Percentiles rank a stretch among this genome's conserved stretches.
Conservation (phyloP, 2,888 invertebrate genomes). For the Drosophila diplacantha region DNA sequence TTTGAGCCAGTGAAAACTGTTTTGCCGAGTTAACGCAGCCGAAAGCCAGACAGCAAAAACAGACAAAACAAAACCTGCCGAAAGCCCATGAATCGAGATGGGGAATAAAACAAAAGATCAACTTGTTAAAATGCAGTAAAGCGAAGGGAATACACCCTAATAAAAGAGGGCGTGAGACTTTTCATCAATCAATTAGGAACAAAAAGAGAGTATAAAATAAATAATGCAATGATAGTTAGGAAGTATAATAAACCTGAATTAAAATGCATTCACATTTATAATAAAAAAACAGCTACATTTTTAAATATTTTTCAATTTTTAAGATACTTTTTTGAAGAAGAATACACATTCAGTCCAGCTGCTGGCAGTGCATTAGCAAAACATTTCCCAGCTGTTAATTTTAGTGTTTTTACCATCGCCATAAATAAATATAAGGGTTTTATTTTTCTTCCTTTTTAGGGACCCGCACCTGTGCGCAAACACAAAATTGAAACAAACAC, state of each 20-base stretch:
- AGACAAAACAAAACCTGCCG: constrained; percentile 3
- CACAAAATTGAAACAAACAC: constrained; percentile 26
- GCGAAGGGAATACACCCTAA: constrained; percentile 6
- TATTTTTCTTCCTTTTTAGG: constrained; percentile 7
- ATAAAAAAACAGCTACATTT: not conserved
- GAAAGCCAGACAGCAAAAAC: constrained; percentile 22
- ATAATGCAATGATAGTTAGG: not conserved
- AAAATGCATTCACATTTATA: not conserved
- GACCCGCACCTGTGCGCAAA: constrained; percentile 11
- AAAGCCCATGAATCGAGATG: constrained; percentile 54
- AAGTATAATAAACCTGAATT: not conserved
- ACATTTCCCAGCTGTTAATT: constrained; percentile 53
- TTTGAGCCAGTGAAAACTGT: constrained; percentile 38
- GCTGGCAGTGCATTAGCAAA: constrained; percentile 7
- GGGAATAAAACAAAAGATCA: constrained; percentile 34
- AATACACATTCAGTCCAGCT: not conserved
- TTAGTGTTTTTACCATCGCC: constrained; percentile 43
- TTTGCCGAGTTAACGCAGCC: constrained; percentile 31
- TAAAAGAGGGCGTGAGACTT: not conserved
- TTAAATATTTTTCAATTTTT: not conserved
- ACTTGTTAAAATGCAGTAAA: constrained; percentile 6
- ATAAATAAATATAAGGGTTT: constrained; percentile 54
- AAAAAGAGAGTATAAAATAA: not conserved
- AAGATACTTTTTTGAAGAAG: not conserved
- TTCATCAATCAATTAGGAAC: not conserved